Conservation (phyloP, 2,797 vertebrate genomes). For the Columba guinea region DNA sequence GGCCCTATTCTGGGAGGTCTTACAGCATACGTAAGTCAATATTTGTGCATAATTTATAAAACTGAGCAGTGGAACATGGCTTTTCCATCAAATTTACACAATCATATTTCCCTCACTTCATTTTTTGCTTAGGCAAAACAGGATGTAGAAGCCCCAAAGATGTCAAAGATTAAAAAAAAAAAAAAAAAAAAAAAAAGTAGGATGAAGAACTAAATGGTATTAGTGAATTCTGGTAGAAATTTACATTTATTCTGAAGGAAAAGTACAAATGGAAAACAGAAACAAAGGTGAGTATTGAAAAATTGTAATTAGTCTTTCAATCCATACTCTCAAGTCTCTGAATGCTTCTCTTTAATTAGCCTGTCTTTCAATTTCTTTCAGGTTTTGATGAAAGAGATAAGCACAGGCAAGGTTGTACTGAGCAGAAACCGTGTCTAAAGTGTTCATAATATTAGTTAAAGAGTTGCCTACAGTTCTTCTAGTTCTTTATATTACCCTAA, state of each 20-base stretch:
- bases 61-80: slow-evolving; percentile 13
- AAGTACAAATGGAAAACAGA: slow-evolving; percentile 12
- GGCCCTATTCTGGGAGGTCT: slow-evolving; percentile 37
- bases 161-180: not conserved
- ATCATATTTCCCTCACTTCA: not conserved
- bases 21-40: not conserved
- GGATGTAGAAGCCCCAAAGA: slow-evolving; percentile 1
- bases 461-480: not conserved
- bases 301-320: slow-evolving; percentile 49
- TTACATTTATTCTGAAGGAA: not conserved
- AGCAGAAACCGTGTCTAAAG: not conserved
- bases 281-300: slow-evolving; percentile 24
- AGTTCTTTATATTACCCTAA: not conserved
- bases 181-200: not conserved
- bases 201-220: not conserved
- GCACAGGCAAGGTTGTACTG: not conserved
- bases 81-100: slow-evolving; percentile 48
- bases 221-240: slow-evolving; percentile 5
- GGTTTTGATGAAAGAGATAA: slow-evolving; percentile 35
- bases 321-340: slow-evolving; percentile 1
- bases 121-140: not conserved
- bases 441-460: slow-evolving; percentile 11
- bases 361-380: slow-evolving; percentile 42
- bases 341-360: slow-evolving; percentile 41
- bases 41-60: slow-evolving; percentile 61